Evolutionary conservation across 2,113 vertebrate genomes (phyloP).

Genomic region (Gambusia holbrooki): DNA sequence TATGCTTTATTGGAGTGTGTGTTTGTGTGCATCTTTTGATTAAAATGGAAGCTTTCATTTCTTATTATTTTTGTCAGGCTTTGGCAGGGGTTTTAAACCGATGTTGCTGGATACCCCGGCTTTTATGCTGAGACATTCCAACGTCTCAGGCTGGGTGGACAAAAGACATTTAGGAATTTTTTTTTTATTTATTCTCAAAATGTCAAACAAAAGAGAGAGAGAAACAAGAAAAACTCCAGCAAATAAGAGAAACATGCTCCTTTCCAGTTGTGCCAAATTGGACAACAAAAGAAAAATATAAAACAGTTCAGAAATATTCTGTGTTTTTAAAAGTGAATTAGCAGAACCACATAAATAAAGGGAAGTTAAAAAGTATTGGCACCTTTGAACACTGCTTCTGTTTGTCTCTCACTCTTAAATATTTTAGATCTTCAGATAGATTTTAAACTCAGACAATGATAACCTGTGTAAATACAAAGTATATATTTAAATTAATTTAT

Average conservation of each 20-base stretch:
- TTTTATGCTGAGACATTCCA: not conserved
- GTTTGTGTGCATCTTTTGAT: not conserved
- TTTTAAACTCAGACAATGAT: too few species aligned
- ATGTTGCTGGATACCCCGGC: conserved; percentile 20
- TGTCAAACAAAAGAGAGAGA: not conserved
- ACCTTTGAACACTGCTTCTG: not conserved
- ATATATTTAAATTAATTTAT: too few species aligned
- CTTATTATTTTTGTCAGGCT: not conserved
- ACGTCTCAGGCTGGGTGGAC: not conserved
- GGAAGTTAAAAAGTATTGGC: too few species aligned
- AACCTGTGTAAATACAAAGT: not conserved
- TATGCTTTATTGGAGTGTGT: not conserved
- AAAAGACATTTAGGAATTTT: not conserved
- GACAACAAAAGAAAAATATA: not conserved
- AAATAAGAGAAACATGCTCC: too few species aligned
- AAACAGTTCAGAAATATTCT: not conserved
- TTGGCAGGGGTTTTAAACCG: conserved; percentile 2
- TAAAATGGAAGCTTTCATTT: conserved; percentile 46
- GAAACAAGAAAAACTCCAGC: too few species aligned
- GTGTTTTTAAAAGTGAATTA: not conserved
- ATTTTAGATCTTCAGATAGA: not conserved
- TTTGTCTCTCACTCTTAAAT: not conserved
- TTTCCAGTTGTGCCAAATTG: too few species aligned
- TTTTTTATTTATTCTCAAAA: not conserved
- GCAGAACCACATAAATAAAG: not conserved